A percentile compares a stretch with the other conserved stretches of the same genome.
phyloP scores from a whole-genome alignment of 92 coral and sea anemone species.

The Anthopleura xanthogrammica region DNA sequence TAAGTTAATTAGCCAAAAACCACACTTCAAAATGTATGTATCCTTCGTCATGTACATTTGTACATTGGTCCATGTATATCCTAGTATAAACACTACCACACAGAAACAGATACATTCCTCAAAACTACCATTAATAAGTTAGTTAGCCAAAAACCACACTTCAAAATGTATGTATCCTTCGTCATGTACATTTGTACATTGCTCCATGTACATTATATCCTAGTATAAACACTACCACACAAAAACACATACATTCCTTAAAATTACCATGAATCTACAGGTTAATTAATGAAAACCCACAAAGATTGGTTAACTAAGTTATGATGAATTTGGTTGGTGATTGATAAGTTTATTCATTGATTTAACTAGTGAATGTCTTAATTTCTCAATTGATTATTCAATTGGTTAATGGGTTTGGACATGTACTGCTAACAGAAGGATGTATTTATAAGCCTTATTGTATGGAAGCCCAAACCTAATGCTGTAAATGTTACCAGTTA shows the following conservation, averaged over 20 bases:
- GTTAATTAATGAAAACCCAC: background rate
- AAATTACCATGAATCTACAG: background rate
- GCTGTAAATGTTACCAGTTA: background rate
- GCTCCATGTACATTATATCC: too few species aligned
- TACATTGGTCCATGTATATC: too few species aligned
- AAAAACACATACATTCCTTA: background rate
- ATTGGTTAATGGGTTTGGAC: background rate
- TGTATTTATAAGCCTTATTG: background rate
- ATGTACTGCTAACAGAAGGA: background rate
- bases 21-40: too few species aligned
- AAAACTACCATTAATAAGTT: too few species aligned
- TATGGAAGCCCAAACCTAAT: too few species aligned
- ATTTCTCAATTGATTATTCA: background rate
- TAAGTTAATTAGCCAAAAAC: too few species aligned
- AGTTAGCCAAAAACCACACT: too few species aligned
- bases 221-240: too few species aligned
- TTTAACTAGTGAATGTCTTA: background rate
- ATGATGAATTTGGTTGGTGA: background rate
- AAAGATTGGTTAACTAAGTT: background rate
- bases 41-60: too few species aligned
- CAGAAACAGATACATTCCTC: background rate
- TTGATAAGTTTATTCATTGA: background rate
- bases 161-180: too few species aligned
- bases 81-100: too few species aligned
- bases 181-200: too few species aligned